These are phyloP conservation scores for Heliconius erato DNA, from an alignment of 2,888 invertebrate genomes.

Conservation along the genomic window DNA sequence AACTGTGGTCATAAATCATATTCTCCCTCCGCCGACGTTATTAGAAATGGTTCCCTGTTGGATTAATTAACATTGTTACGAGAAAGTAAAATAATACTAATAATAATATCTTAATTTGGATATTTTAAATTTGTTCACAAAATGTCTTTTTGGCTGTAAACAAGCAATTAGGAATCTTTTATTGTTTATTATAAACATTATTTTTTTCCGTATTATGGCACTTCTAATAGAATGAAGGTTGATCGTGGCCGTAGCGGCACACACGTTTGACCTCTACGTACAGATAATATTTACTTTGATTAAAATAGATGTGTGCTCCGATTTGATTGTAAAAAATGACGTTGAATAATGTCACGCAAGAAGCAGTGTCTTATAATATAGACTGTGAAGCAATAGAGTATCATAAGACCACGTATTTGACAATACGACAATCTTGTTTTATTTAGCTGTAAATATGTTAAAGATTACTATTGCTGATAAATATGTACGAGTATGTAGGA, in stretches of 20 bases:
- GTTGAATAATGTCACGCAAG: not conserved
- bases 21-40: slow-evolving; percentile 53
- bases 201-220: not conserved
- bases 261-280: slow-evolving; percentile 5
- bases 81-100: slow-evolving; percentile 45
- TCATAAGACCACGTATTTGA: not conserved
- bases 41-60: slow-evolving; percentile 53
- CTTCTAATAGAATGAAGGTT: not conserved
- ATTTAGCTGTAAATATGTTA: not conserved
- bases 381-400: not conserved
- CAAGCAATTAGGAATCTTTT: too few species aligned
- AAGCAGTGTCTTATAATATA: not conserved
- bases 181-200: not conserved
- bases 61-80: slow-evolving; percentile 56
- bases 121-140: slow-evolving; percentile 22
- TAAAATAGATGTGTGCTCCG: slow-evolving; percentile 16
- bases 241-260: not conserved
- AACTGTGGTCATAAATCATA: slow-evolving; percentile 56
- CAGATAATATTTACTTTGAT: slow-evolving; percentile 10
- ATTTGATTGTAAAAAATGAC: slow-evolving; percentile 7
- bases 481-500: too few species aligned
- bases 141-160: not conserved
- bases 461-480: too few species aligned
- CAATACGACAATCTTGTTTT: too few species aligned
- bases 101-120: slow-evolving; percentile 37